A percentile compares a stretch with the other conserved stretches of the same genome.
Conservation (phyloP, 2,113 vertebrate genomes). For the Ameiurus melas region DNA sequence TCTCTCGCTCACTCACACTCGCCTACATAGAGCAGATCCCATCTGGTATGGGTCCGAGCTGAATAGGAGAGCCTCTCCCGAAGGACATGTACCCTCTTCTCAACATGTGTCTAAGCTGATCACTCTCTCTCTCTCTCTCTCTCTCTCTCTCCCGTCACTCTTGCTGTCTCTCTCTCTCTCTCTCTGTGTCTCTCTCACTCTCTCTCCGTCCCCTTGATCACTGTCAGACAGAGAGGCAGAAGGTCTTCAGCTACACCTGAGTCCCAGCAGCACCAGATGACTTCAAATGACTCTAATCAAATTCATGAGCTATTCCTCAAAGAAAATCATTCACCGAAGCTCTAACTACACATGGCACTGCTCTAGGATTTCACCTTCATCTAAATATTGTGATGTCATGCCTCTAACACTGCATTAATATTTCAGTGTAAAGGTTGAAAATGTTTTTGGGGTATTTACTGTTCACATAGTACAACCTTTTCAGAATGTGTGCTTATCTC, state of each 20-base stretch:
- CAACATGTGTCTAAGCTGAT: conserved; percentile 43
- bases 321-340: not conserved
- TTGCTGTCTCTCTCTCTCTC: not conserved
- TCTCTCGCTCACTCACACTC: conserved; percentile 18
- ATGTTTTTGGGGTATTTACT: not conserved
- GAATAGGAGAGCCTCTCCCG: conserved; percentile 45
- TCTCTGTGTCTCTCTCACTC: not conserved
- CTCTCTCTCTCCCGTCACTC: too few relatives aligned
- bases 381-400: not conserved
- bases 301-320: conserved; percentile 2
- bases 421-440: not conserved
- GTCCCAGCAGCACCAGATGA: conserved; percentile 38
- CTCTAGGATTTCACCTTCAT: not conserved
- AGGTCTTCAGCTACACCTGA: conserved; percentile 49
- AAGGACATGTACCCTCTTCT: conserved; percentile 45
- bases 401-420: not conserved
- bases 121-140: conserved; percentile 30
- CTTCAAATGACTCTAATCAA: conserved; percentile 14
- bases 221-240: conserved; percentile 41
- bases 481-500: not conserved
- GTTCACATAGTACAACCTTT: conserved; percentile 4
- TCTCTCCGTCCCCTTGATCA: conserved; percentile 40
- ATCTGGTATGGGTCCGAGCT: conserved; percentile 46
- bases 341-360: not conserved
- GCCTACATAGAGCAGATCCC: conserved; percentile 43